Evolutionary conservation across 2,797 vertebrate genomes (phyloP).

Genomic region (Periophthalmus magnuspinnatus): DNA sequence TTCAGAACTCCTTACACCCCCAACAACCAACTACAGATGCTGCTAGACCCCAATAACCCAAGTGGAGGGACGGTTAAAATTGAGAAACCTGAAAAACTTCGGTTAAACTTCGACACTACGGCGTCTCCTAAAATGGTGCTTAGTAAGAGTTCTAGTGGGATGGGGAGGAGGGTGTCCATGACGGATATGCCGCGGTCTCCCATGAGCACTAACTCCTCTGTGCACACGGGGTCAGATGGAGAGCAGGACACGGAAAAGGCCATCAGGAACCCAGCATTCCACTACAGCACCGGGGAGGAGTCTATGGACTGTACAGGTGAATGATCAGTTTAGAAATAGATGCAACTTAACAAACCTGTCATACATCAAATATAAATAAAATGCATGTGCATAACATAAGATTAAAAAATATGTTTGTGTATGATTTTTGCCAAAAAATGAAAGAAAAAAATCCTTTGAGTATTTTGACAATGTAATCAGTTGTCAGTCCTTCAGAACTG

Average conservation of each 20-base stretch:
- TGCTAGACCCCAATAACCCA: conserved; percentile 90
- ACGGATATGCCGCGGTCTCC: conserved; percentile 97
- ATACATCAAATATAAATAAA: too few species aligned
- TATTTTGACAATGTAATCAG: too few species aligned
- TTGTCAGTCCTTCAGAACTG: too few species aligned
- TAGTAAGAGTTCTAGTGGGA: conserved; percentile 37
- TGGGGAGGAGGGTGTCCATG: not conserved
- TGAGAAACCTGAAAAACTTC: conserved; percentile 93
- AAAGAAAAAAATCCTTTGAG: too few species aligned
- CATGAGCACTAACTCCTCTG: conserved; percentile 96
- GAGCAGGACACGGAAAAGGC: conserved; percentile 80
- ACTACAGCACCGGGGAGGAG: conserved; percentile 95
- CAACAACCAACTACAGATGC: conserved; percentile 97
- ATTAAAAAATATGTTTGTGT: too few species aligned
- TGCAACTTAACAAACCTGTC: too few species aligned
- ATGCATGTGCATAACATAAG: too few species aligned
- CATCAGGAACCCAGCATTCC: conserved; percentile 78
- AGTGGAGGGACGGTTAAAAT: conserved; percentile 84
- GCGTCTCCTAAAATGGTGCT: conserved; percentile 89
- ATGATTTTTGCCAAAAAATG: too few species aligned
- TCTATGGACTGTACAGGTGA: conserved; percentile 94
- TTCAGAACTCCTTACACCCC: conserved; percentile 96
- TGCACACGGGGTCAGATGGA: conserved; percentile 94
- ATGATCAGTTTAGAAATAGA: not conserved
- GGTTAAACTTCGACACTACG: conserved; percentile 95